Percentiles rank a stretch among this genome's conserved stretches.
Conservation (phyloP, 2,797 vertebrate species). For the Lutjanus argentimaculatus region DNA sequence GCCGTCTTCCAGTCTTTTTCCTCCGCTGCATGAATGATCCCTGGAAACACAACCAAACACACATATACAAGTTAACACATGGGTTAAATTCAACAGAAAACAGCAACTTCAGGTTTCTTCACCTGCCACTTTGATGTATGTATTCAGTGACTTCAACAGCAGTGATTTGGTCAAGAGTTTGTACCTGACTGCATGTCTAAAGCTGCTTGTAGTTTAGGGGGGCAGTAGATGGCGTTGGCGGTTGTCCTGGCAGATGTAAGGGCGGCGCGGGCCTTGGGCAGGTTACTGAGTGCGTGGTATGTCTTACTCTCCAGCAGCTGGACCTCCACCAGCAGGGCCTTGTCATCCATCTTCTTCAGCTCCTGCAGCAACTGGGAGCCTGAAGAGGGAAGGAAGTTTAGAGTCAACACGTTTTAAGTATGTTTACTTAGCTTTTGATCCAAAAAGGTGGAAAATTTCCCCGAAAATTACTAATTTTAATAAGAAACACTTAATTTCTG, state of each 20-base stretch:
- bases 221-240: conserved; percentile 99
- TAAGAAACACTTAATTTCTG: too few species aligned
- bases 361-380: conserved; percentile 96
- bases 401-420: accelerated
- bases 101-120: background rate
- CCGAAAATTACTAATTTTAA: background rate
- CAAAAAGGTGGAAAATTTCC: background rate
- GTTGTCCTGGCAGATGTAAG: conserved; percentile 98
- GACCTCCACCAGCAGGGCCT: conserved; percentile 97
- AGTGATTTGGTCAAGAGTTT: background rate
- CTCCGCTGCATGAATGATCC: conserved; percentile 98
- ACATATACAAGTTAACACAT: background rate
- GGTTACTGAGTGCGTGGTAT: conserved; percentile 97
- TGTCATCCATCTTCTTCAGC: conserved; percentile 99
- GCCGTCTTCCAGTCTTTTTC: conserved; percentile 99
- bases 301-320: conserved; percentile 99
- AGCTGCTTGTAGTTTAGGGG: conserved; percentile 97
- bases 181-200: conserved; percentile 99
- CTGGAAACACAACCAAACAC: conserved; percentile 73
- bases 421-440: background rate
- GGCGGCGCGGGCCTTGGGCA: conserved; percentile 97
- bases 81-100: background rate
- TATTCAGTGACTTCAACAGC: background rate
- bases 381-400: conserved; percentile 52
- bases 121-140: background rate